Base-by-base conservation (phyloP, 2,888 invertebrate species). In the Monoplex corrugatus region DNA sequence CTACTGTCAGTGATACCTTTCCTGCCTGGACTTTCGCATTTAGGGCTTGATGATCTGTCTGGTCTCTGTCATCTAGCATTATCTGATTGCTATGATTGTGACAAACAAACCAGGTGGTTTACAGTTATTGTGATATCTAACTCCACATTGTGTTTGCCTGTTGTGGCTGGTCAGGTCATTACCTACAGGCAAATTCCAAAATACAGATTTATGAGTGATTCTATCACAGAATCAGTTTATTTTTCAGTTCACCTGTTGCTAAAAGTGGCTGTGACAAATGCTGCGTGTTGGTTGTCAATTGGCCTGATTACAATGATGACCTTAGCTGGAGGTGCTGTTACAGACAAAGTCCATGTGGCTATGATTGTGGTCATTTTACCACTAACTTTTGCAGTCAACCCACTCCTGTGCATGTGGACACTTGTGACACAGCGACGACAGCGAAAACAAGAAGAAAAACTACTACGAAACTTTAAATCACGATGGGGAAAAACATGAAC, bases 31-130 rank as follows among this genome's bases (percentile, higher is more conserved):
- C 35, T 75, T 1, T 75, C 75, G 13, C 75, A 75, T 38, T 75
- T 35, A 38, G 75, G 75, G 13, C 75, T 75, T 16, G 13, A 28
- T 10, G 75, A 23, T n/a, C 75, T 38, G 75, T 75, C 75, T 75
- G 75, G 75, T 75, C 75, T 75, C 19, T 75, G 75, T 38, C 75
- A 38, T 38, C 75, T 75, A 38, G 75, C 75, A 38, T 75, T 75
- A 23, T 75, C 38, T 75, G n/a, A 75, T 13, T 5, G 16, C 35
- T 0, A 75, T 38, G 5, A 35, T 28, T 75, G 38, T n/a, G n/a
- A 16, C 10, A 35, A 35, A 38, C n/a, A 16, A 3, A 38, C 19
- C 38, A 38, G 75, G 38, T 75, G 75, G 75, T 75, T 75, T n/a
- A 38, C 38, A 40, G 75, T 75, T 35, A 19, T 35, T 28, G 75